Base-by-base conservation (phyloP, 2,888 invertebrate genomes). In the Pterostichus madidus region DNA sequence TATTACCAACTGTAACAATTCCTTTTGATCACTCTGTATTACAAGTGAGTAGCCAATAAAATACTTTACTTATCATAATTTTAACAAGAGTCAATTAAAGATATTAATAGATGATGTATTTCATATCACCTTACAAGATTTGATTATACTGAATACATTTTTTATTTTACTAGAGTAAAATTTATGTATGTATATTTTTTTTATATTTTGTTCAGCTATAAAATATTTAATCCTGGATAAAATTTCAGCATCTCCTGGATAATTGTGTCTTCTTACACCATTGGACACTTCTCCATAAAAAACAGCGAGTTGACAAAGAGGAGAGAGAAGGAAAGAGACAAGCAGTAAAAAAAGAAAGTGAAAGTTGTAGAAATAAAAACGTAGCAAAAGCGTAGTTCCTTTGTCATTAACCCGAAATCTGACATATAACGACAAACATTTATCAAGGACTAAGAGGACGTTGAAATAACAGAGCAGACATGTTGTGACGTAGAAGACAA, bases 361-460 rank as follows among this genome's bases (percentile, higher is more conserved):
- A 73, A 73, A 73, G 73, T 73, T 73, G 39, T n/a, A 73, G 64
- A 64, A 64, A 64, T 64, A 64, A 64, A 64, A 64, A 64, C 35
- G 64, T 32, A 64, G 59, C 59, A 59, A 59, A 59, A 17, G 31
- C 59, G 59, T 59, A 59, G 59, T 73, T 80, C 73, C 31, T 73
- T 80, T 59, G 80, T 80, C 80, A 80, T 80, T 80, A 80, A 80
- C 80, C 80, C 80, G 56, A 80, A 80, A 80, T 80, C 80, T 80
- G 80, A 80, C 80, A 73, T 80, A 80, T 73, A 73, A 80, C 56
- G 80, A 80, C 53, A 73, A 71, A 80, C 73, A 80, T 80, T 80
- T 80, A 80, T 80, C 80, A 80, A 73, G 46, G 24, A 73, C n/a
- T 71, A 73, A 71, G 73, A 80, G 73, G 80, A 80, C 59, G 73